phyloP scores from a whole-genome alignment of 1,140 invertebrate genomes.

The Araneus ventricosus region DNA sequence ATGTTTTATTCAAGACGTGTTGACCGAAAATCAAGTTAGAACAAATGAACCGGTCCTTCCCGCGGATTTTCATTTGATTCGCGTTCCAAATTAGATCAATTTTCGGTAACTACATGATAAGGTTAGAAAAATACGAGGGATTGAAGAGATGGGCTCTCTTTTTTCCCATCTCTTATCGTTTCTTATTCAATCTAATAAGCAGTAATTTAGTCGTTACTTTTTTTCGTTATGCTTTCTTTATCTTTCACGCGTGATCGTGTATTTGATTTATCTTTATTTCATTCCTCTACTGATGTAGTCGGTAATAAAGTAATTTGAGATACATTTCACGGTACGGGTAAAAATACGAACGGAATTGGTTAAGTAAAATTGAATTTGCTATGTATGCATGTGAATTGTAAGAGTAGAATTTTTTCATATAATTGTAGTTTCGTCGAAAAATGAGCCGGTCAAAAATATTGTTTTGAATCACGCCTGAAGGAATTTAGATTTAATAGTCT shows the following conservation, averaged over 20 bases:
- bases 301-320: neutral
- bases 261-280: neutral
- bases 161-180: slow-evolving; percentile 9
- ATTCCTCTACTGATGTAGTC: neutral
- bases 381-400: neutral
- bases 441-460: no score
- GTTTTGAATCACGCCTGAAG: no score
- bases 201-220: slow-evolving; percentile 56
- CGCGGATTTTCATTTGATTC: slow-evolving; percentile 62
- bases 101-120: slow-evolving; percentile 75
- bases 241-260: neutral
- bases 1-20: slow-evolving; percentile 76
- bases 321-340: neutral
- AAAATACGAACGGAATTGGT: neutral
- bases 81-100: slow-evolving; percentile 71
- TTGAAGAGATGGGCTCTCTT: slow-evolving; percentile 26
- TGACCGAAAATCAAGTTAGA: slow-evolving; percentile 75
- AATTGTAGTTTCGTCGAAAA: no score
- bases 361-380: neutral
- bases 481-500: no score
- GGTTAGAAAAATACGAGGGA: slow-evolving; percentile 68
- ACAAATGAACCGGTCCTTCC: slow-evolving; percentile 64
- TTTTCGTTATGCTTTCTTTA: neutral
- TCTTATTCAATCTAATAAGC: slow-evolving; percentile 73
- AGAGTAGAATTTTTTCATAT: no score